Base-by-base conservation (phyloP, 92 coral and sea anemone genomes). In the Galaxea fascicularis region DNA sequence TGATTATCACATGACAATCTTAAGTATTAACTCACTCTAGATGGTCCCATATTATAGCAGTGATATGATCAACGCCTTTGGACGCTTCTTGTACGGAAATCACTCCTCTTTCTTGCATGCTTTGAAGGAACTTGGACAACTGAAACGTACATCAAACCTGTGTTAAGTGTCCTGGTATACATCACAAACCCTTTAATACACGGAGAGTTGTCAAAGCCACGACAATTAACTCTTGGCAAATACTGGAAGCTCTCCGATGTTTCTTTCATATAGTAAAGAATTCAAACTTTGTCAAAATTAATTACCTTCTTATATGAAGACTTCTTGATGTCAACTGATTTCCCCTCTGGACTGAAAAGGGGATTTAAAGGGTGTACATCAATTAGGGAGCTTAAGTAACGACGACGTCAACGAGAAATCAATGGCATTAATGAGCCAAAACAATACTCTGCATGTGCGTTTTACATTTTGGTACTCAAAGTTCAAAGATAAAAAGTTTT, bases 241-340 rank as follows among this genome's bases (percentile, higher is more conserved):
- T 35, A 6, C 2, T 35, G 41, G 3, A 35, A 35, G 41, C 41
- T 35, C 41, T 35, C 41, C 41, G 41, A 35, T 35, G 41, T 35
- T 35, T 35, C 41, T 35, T 35, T 35, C 41, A 35, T 2, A 35
- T 35, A 6, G 6, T 35, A 2, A 35, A 35, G 41, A 35, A 35
- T 35, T 35, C 41, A 35, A 35, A 35, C 6, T 35, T 35, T 35
- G 41, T 35, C 41, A 35, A 35, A n/a, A n/a, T 11, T 20, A 31
- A 59, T 26, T 64, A 96, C 99, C 97, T 97, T 97, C 88, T 97
- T 97, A 64, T 87, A 88, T 0, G 97, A 91, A 31, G 99, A 94
- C 74, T 91, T 97, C 93, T 94, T 97, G 56, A 97, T 85, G 86
- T 97, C 97, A 22, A 97, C 77, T 14, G 91, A 67, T 65, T 79